These are phyloP conservation scores for Crocodylus rhombifer DNA, from an alignment of 2,797 vertebrate genomes.

Conservation along the genomic window DNA sequence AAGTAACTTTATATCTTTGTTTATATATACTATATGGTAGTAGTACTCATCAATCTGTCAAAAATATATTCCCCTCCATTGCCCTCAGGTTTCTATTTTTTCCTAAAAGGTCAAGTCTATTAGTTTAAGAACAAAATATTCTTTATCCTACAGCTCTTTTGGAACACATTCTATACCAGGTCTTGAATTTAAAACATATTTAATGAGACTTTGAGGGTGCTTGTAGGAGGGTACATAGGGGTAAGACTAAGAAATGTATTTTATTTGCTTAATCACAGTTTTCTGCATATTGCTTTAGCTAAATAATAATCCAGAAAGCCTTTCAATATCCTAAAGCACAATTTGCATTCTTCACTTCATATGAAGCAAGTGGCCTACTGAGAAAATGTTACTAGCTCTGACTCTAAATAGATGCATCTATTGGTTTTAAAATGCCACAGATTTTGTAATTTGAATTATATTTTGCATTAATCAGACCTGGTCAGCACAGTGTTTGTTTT, in stretches of 20 bases:
- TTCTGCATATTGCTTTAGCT: not conserved
- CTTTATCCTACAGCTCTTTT: not conserved
- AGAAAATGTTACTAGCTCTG: constrained; percentile 23
- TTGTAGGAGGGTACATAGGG: accelerated
- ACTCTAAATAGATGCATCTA: not conserved
- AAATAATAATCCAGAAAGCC: not conserved
- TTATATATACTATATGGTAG: not conserved
- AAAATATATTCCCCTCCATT: not conserved
- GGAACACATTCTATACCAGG: not conserved
- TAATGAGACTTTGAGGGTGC: not conserved
- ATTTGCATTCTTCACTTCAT: not conserved
- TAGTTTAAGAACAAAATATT: not conserved
- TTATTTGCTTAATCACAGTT: not conserved
- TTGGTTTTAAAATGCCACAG: constrained; percentile 18
- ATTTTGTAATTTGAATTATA: constrained; percentile 17
- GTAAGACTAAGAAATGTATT: not conserved
- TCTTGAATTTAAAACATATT: not conserved
- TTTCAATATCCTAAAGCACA: not conserved
- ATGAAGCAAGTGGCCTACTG: not conserved
- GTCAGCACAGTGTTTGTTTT: not conserved
- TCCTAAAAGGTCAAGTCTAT: not conserved
- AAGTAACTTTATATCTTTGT: not conserved
- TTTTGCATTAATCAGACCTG: constrained; percentile 6
- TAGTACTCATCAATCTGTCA: not conserved
- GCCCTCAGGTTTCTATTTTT: constrained; percentile 14